phyloP scores from a whole-genome alignment of 2,797 vertebrate species.

The Phalloptychus januarius region DNA sequence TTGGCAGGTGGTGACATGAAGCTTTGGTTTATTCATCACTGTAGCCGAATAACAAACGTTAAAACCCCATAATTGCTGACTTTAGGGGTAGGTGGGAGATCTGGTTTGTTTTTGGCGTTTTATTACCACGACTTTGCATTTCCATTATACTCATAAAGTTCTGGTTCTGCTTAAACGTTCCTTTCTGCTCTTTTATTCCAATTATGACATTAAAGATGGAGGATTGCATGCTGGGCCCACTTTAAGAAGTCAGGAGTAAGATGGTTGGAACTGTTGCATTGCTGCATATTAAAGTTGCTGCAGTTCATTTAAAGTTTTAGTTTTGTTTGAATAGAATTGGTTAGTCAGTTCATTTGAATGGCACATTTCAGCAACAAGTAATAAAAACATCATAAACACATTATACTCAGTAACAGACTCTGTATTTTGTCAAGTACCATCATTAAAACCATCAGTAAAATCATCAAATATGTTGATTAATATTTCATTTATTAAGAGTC shows the following conservation, averaged over 20 bases:
- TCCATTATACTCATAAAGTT: not conserved
- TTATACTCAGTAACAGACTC: too few relatives aligned
- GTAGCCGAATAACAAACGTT: not conserved
- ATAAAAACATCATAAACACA: too few relatives aligned
- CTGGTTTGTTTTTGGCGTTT: not conserved
- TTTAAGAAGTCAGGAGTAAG: not conserved
- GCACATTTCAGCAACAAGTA: too few relatives aligned
- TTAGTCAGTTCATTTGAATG: not conserved
- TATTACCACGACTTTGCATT: not conserved
- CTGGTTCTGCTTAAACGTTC: not conserved
- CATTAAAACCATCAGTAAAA: too few relatives aligned
- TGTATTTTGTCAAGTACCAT: too few relatives aligned
- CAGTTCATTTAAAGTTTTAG: not conserved
- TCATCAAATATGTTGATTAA: too few relatives aligned
- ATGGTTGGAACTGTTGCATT: not conserved
- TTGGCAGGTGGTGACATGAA: not conserved
- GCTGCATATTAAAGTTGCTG: not conserved
- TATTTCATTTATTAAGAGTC: too few relatives aligned
- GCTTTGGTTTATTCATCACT: not conserved
- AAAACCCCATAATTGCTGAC: not conserved
- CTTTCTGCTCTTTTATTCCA: not conserved
- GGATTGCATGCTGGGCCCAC: not conserved
- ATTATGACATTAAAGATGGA: not conserved
- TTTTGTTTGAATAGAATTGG: not conserved
- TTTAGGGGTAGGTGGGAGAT: too few relatives aligned